A percentile compares a stretch with the other conserved stretches of the same genome.
These are phyloP conservation scores for Thaumatotibia leucotreta DNA, from an alignment of 1,140 invertebrate species.

Conservation along the genomic window DNA sequence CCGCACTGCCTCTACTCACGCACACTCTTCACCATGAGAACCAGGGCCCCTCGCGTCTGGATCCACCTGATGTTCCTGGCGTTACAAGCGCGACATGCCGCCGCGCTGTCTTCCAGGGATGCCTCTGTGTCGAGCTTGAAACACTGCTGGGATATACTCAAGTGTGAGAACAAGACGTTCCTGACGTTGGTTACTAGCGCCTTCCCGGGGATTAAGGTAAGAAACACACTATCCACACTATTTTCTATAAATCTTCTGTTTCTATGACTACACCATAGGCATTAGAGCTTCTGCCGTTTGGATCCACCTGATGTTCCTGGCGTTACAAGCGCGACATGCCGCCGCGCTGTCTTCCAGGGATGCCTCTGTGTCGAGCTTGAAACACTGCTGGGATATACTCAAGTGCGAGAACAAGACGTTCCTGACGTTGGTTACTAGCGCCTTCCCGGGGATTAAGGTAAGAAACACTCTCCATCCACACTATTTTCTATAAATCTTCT, in stretches of 20 bases:
- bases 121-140: conserved; percentile 89
- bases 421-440: conserved; percentile 92
- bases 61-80: conserved; percentile 97
- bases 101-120: conserved; percentile 90
- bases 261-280: conserved; percentile 91
- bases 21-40: conserved; percentile 91
- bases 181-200: conserved; percentile 93
- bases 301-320: conserved; percentile 97
- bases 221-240: too few relatives aligned
- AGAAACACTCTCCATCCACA: too few relatives aligned
- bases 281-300: conserved; percentile 92
- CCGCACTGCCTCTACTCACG: conserved; percentile 93
- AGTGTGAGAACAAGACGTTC: conserved; percentile 93
- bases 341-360: conserved; percentile 90
- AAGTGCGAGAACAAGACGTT: conserved; percentile 94
- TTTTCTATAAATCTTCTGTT: too few relatives aligned
- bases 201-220: conserved; percentile 90
- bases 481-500: too few relatives aligned
- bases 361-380: conserved; percentile 88
- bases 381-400: conserved; percentile 95
- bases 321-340: conserved; percentile 87
- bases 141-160: conserved; percentile 95
- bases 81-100: conserved; percentile 86
- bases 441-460: conserved; percentile 92
- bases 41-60: conserved; percentile 91